Base-by-base conservation (phyloP, 2,888 invertebrate species). In the Scotopteryx bipunctaria region DNA sequence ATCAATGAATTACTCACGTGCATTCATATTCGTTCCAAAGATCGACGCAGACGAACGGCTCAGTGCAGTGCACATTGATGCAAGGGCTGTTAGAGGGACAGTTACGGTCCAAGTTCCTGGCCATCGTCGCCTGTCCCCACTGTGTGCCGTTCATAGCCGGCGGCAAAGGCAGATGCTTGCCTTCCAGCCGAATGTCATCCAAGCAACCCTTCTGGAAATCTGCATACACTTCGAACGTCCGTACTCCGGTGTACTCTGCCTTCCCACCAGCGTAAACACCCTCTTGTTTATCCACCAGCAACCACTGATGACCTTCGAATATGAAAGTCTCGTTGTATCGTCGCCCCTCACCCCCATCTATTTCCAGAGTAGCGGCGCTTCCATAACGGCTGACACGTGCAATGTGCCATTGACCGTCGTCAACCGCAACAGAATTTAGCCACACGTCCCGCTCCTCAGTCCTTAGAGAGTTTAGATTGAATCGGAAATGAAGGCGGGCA, bases 11-110 rank as follows among this genome's bases (percentile, higher is more conserved):
- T 38, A 48, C 97, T 95, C 91, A 99, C 97, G 98, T 97, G 97
- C 99, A 99, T 83, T 98, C 98, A 76, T 98, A 97, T 86, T 97
- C 96, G 83, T 99, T 99, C 99, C 99, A 99, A 8, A 99, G 93
- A 87, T 98, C 98, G 60, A 97, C 96, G 86, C 98, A 99, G 73
- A 97, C 97, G 81, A 98, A 97, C 6, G 97, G 97, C 73, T 96
- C 96, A 0, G 96, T 95, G 77, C 98, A 99, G 72, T 97, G 96
- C 27, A 98, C 97, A 81, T 97, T 97, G 64, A 96, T 96, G 78
- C 98, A 99, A 1, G 98, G 98, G 76, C 98, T 97, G 72, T 98
- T 97, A 2, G 98, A 98, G 8, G 96, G 96, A 80, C 99, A 99
- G 78, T 97, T 96, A 62, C 95, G 94, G 71, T 97, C 97, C 48